Percentiles rank a stretch among this genome's conserved stretches.
phyloP scores from a whole-genome alignment of 2,797 vertebrate species.

The Limosa lapponica region DNA sequence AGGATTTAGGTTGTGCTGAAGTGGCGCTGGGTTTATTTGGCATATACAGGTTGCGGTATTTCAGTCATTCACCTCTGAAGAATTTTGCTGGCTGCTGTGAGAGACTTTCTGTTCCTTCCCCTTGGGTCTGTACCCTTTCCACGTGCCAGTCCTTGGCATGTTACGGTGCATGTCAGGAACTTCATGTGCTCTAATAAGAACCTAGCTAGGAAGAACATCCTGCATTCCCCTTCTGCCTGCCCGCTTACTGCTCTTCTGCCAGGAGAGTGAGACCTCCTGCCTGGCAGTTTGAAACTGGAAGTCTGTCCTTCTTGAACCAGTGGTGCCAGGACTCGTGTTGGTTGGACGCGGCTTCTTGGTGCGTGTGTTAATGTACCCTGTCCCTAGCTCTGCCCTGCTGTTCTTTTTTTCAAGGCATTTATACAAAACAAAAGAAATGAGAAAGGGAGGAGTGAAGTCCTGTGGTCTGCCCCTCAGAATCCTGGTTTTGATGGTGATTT shows the following conservation, averaged over 20 bases:
- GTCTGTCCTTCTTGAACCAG: not conserved
- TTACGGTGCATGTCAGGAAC: not conserved
- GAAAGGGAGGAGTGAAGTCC: not conserved
- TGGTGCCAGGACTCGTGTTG: not conserved
- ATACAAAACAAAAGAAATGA: not conserved
- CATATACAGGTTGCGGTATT: not conserved
- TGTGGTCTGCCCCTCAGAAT: not conserved
- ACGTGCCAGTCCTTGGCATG: not conserved
- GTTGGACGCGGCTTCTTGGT: not conserved
- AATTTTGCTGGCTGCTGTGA: not conserved
- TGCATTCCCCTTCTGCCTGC: not conserved
- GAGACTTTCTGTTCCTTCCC: not conserved
- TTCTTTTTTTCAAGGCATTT: not conserved
- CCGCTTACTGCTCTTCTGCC: not conserved
- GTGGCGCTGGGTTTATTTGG: not conserved
- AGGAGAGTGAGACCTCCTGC: not conserved
- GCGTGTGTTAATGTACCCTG: not conserved
- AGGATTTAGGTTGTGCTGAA: not conserved
- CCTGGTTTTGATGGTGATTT: slow-evolving; percentile 12
- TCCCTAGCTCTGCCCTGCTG: not conserved
- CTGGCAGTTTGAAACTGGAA: not conserved
- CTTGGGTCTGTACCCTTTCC: not conserved
- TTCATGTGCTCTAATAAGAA: not conserved
- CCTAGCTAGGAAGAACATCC: not conserved
- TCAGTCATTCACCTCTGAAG: not conserved